Evolutionary conservation across 2,888 invertebrate species (phyloP).

Genomic region (Ophion ventricosus): DNA sequence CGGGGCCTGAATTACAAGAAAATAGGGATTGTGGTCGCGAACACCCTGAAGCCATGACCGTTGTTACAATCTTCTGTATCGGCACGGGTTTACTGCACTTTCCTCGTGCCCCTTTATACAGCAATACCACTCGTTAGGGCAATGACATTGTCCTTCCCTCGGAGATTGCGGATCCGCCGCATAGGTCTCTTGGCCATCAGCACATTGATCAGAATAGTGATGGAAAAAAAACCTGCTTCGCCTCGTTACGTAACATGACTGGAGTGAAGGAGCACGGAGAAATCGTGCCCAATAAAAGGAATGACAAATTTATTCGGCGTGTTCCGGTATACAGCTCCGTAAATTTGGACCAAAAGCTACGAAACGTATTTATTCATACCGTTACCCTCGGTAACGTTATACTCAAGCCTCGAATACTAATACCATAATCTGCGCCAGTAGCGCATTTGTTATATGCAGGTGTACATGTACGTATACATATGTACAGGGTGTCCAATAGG

Average conservation of each 20-base stretch:
- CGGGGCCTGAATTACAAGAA: too few species aligned
- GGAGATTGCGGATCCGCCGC: too few species aligned
- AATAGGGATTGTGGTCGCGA: too few species aligned
- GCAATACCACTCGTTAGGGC: too few species aligned
- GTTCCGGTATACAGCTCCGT: neutral
- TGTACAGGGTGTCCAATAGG: too few species aligned
- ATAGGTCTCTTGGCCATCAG: too few species aligned
- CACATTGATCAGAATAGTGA: too few species aligned
- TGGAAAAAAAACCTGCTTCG: neutral
- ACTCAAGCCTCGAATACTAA: constrained; percentile 58
- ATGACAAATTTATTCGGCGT: constrained; percentile 21
- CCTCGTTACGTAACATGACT: neutral
- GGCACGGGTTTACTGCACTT: too few species aligned
- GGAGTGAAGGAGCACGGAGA: neutral
- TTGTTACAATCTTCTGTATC: too few species aligned
- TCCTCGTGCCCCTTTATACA: too few species aligned
- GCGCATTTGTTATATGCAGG: constrained; percentile 38
- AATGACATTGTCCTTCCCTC: too few species aligned
- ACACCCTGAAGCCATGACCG: too few species aligned
- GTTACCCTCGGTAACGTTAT: constrained; percentile 25
- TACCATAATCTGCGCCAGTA: constrained; percentile 50
- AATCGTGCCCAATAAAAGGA: constrained; percentile 21
- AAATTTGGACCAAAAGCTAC: constrained; percentile 13
- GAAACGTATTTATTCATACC: constrained; percentile 58
- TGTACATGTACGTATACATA: constrained; percentile 25